Evolutionary conservation across 2,797 vertebrate species (phyloP).

Genomic region (Notoglanidium macrostoma): DNA sequence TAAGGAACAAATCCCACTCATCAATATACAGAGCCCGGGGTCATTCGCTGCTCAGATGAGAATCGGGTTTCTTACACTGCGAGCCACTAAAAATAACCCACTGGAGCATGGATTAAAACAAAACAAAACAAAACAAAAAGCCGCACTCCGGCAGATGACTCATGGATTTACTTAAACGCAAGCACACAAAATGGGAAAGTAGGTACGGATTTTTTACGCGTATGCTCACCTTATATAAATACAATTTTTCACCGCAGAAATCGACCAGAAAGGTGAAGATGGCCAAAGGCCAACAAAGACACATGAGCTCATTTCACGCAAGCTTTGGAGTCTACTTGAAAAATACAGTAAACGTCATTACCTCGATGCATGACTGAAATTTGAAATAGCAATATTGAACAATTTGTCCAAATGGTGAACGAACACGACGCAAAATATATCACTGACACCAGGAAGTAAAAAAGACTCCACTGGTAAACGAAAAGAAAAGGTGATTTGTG

Average conservation of each 20-base stretch:
- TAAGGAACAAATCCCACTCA: conserved; percentile 81
- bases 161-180: conserved; percentile 21
- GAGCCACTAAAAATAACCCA: conserved; percentile 68
- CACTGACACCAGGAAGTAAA: not conserved
- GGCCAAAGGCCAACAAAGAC: not conserved
- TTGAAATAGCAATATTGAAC: conserved; percentile 30
- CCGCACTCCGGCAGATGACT: conserved; percentile 11
- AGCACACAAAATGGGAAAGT: conserved; percentile 2
- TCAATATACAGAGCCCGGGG: conserved; percentile 80
- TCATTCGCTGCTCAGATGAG: conserved; percentile 72
- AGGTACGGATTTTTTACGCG: not conserved
- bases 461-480: no score
- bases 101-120: conserved; percentile 53
- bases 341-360: conserved; percentile 27
- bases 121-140: conserved; percentile 21
- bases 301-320: conserved; percentile 14
- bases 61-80: conserved; percentile 68
- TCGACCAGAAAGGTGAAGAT: conserved; percentile 11
- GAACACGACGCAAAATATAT: not conserved
- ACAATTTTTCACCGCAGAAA: conserved; percentile 9
- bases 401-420: conserved; percentile 24
- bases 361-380: not conserved
- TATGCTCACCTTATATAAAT: conserved; percentile 23
- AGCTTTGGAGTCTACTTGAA: not conserved
- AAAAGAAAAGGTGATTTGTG: not conserved